Base-by-base conservation (phyloP, 2,888 invertebrate genomes). In the Julus scanicus region DNA sequence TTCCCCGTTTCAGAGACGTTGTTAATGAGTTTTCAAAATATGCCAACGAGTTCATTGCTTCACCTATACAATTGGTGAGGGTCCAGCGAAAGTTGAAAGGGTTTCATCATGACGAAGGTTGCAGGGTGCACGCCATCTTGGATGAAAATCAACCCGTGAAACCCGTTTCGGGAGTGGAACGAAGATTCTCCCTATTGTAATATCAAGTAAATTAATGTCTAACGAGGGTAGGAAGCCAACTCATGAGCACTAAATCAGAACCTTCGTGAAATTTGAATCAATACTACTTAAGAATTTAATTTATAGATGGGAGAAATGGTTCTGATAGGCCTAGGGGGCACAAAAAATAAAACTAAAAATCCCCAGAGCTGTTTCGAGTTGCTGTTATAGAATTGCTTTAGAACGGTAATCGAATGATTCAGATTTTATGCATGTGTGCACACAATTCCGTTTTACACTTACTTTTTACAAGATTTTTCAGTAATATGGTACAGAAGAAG, bases 1-100 rank as follows among this genome's bases (percentile, higher is more conserved):
- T 80, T 80, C 80, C 80, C 80, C 80, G 29, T 80, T 80, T 80
- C 80, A 80, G 80, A 80, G 37, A 80, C 80, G 80, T 80, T 80
- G 80, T 80, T 80, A 80, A 80, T 80, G 80, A 80, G 80, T 80
- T 80, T 80, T 80, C 80, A 80, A 80, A 80, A 80, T 80, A 80
- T 80, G 80, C 80, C 80, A 80, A 80, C 80, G 80, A 80, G 80
- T 80, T 80, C 80, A 80, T 80, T 80, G 80, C 80, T 80, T 80
- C 80, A 80, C 80, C 80, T 80, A 80, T 80, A 37, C 80, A 80
- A 80, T 37, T 37, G 37, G 29, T 15, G 80, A 80, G 20, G 80
- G 20, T 80, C 29, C 80, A 80, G 9, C 37, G 80, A 80, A 37
- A 80, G 80, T 80, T 80, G 37, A 80, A 80, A 80, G 80, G 80